These are phyloP conservation scores for Thomomys bottae DNA, from an alignment of 2,113 vertebrate genomes.

Conservation along the genomic window DNA sequence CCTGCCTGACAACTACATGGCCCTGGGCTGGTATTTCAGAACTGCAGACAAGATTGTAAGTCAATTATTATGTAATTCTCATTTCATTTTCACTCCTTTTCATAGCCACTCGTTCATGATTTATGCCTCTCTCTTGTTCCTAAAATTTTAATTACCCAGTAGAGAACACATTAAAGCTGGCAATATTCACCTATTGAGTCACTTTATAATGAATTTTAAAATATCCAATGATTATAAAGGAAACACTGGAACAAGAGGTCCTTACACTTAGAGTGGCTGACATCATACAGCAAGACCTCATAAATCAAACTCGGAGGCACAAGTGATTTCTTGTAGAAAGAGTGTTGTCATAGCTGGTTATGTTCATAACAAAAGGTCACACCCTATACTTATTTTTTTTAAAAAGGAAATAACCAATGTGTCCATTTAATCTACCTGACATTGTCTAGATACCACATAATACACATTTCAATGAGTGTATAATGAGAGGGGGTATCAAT, in stretches of 20 bases:
- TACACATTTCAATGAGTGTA: neutral
- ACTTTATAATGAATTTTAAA: conserved; percentile 44
- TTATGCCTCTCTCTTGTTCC: conserved; percentile 10
- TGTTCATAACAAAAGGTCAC: conserved; percentile 25
- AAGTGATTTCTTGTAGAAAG: conserved; percentile 37
- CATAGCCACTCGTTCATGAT: neutral
- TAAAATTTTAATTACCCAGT: conserved; percentile 17
- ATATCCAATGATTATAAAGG: conserved; percentile 8
- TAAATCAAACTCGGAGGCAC: conserved; percentile 21
- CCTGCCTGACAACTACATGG: neutral
- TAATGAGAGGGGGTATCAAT: too few species aligned
- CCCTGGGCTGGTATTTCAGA: neutral
- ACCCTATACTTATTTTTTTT: neutral
- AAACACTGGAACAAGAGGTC: neutral
- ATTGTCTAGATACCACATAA: neutral
- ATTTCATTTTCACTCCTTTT: conserved; percentile 18
- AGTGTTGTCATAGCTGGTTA: neutral
- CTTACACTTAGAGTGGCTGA: conserved; percentile 49
- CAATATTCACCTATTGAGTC: neutral
- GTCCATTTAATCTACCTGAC: conserved; percentile 15
- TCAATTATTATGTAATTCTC: neutral
- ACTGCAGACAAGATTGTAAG: neutral
- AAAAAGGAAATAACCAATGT: conserved; percentile 7
- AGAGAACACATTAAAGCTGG: conserved; percentile 23
- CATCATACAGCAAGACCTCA: conserved; percentile 38